Percentiles rank a stretch among this genome's conserved stretches.
phyloP scores from a whole-genome alignment of 2,888 invertebrate genomes.

The Volucella inflata region DNA sequence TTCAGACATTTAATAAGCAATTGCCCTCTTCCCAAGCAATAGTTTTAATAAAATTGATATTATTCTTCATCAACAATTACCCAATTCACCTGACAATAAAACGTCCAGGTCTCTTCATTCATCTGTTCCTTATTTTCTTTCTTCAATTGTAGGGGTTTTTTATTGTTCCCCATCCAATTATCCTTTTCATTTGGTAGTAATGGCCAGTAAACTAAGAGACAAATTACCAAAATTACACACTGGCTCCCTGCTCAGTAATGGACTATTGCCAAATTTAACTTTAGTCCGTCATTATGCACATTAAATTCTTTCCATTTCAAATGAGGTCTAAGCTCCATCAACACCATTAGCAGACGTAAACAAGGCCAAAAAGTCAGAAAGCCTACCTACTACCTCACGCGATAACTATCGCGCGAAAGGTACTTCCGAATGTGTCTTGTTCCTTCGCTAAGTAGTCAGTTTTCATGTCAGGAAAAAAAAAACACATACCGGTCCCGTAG shows the following conservation, averaged over 20 bases:
- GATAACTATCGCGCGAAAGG: conserved; percentile 40
- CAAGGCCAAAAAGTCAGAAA: conserved; percentile 28
- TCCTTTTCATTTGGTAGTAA: too few relatives aligned
- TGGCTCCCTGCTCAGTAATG: conserved; percentile 1
- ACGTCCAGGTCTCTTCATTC: too few relatives aligned
- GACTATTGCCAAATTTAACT: conserved; percentile 33
- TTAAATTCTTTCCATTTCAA: conserved; percentile 62
- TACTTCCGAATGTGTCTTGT: not conserved
- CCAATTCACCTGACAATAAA: too few relatives aligned
- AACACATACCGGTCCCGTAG: not conserved
- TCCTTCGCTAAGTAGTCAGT: conserved; percentile 7
- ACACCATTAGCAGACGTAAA: conserved; percentile 62
- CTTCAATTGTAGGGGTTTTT: too few relatives aligned
- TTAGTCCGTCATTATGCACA: conserved; percentile 61
- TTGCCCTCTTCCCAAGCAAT: too few relatives aligned
- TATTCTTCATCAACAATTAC: too few relatives aligned
- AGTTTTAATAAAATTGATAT: too few relatives aligned
- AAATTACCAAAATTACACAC: conserved; percentile 46
- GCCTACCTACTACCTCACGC: conserved; percentile 63
- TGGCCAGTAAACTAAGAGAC: conserved; percentile 22
- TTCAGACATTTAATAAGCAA: too few relatives aligned
- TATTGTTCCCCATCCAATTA: too few relatives aligned
- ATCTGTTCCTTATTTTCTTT: too few relatives aligned
- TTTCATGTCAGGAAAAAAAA: conserved; percentile 20
- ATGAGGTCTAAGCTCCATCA: conserved; percentile 64